Evolutionary conservation across 2,888 invertebrate species (phyloP).

Genomic region (Polydrusus pterygomalis): DNA sequence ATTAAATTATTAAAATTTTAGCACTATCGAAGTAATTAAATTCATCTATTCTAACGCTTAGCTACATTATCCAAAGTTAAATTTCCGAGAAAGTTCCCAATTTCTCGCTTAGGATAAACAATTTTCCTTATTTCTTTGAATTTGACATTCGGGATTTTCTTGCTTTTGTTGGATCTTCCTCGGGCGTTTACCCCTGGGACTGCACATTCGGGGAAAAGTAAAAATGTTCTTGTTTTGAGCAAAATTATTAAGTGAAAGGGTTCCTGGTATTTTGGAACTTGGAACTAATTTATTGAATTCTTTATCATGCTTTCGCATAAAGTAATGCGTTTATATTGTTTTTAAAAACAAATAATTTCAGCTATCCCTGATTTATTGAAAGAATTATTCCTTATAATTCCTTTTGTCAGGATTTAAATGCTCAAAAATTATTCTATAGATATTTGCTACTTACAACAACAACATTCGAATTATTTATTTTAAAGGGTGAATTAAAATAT

Average conservation of each 20-base stretch:
- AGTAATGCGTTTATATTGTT: no score
- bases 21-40: background rate
- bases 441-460: no score
- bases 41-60: background rate
- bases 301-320: no score
- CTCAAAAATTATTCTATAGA: no score
- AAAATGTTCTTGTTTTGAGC: constrained; percentile 19
- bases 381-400: no score
- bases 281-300: background rate
- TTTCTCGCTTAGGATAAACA: constrained; percentile 32
- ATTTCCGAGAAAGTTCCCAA: constrained; percentile 32
- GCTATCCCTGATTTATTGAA: no score
- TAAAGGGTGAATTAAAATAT: no score
- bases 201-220: constrained; percentile 24
- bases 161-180: constrained; percentile 28
- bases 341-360: no score
- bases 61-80: constrained; percentile 13
- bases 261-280: constrained; percentile 2
- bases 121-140: constrained; percentile 32
- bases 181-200: constrained; percentile 30
- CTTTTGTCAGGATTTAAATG: no score
- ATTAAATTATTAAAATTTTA: background rate
- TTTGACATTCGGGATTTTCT: constrained; percentile 33
- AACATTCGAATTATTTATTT: no score
- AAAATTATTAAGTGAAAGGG: constrained; percentile 13